Evolutionary conservation across 2,888 invertebrate genomes (phyloP).

Genomic region (Synergus umbraculus): DNA sequence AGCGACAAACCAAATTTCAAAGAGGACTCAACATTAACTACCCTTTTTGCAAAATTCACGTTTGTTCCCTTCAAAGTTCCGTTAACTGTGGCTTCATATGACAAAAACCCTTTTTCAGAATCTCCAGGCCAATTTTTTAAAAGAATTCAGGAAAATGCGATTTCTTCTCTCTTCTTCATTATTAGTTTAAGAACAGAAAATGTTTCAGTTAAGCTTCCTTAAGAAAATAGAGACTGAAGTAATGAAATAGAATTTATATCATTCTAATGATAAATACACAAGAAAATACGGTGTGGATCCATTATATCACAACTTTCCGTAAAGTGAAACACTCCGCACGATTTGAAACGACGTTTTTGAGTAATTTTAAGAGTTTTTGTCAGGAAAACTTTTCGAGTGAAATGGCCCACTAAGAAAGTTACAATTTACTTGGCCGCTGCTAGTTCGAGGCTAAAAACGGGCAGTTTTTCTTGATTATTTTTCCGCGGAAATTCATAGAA

Average conservation of each 20-base stretch:
- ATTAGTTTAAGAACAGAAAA: too few species aligned
- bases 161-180: too few species aligned
- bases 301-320: conserved; percentile 20
- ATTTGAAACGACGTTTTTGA: conserved; percentile 12
- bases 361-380: conserved; percentile 32
- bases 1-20: conserved; percentile 6
- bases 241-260: conserved; percentile 6
- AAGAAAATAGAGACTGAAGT: neutral
- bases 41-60: conserved; percentile 9
- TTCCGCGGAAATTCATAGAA: neutral
- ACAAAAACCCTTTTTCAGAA: neutral
- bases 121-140: too few species aligned
- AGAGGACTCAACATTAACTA: neutral
- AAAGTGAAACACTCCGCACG: neutral
- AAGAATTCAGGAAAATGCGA: neutral
- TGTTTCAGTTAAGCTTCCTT: too few species aligned
- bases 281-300: neutral
- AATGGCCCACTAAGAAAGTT: conserved; percentile 2
- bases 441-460: neutral
- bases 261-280: conserved; percentile 1
- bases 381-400: conserved; percentile 24
- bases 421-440: conserved; percentile 17
- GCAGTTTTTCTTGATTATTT: neutral
- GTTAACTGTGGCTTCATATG: neutral
- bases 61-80: neutral